Base-by-base conservation (phyloP, 1,140 invertebrate genomes). In the Chrysopa pallens region DNA sequence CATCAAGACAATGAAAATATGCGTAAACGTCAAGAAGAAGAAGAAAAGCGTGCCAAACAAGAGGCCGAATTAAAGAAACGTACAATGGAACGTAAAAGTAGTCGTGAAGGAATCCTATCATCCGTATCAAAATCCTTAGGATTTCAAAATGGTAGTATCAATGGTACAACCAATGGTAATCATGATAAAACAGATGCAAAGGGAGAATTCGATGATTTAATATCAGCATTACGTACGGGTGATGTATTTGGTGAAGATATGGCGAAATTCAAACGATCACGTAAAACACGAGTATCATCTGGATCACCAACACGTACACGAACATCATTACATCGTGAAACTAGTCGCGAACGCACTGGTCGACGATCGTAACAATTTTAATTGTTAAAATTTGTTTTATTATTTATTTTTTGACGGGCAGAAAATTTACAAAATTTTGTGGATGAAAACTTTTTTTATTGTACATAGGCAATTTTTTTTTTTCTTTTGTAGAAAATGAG, bases 161-260 rank as follows among this genome's bases (percentile, higher is more conserved):
- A 59, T 52, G 47, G 59, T 54, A 36, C 50, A 49, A 14, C 50
- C 49, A 42, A 54, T 43, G 47, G 47, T 33, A 55, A 59, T 17
- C 8, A 12, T 33, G 31, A 33, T 33, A 33, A 33, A 6, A 11
- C 31, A 2, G 66, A 70, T 41, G 76, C 76, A 45, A 81, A 87
- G 52, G 83, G 84, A 44, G 93, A 98, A 66, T 98, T 98, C 65
- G 93, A 98, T 58, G 91, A 96, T 63, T 66, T 98, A 28, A 97
- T 98, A 53, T 95, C 89, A 3, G 93, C 93, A 0, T 63, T 98
- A 12, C 67, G 92, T 52, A 95, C 91, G 1, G 94, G 93, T 0
- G 93, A 97, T 57, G 90, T 97, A 0, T 98, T 97, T 58, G 90
- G 90, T 1, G 92, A 97, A 58, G 92, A 97, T 57, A 86, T 96